Evolutionary conservation across 2,888 invertebrate genomes (phyloP).

Genomic region (Cordylochernes scorpioides): DNA sequence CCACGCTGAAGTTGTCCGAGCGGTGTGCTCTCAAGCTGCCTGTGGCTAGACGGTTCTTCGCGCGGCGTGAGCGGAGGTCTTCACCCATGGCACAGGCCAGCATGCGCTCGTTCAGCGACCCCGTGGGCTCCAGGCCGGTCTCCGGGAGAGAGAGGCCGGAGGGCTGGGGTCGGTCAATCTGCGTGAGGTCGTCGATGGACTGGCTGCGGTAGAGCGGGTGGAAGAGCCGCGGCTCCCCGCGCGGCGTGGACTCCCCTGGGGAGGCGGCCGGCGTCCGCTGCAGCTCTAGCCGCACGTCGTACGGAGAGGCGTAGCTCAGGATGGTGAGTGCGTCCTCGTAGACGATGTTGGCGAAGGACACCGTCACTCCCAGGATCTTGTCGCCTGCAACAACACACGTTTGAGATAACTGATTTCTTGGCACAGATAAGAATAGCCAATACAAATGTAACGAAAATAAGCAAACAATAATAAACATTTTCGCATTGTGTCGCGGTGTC

Average conservation of each 20-base stretch:
- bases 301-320: slow-evolving; percentile 66
- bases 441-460: too few relatives aligned
- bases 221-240: slow-evolving; percentile 17
- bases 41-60: too few relatives aligned
- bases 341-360: slow-evolving; percentile 62
- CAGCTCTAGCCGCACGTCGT: slow-evolving; percentile 52
- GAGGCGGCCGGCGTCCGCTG: slow-evolving; percentile 32
- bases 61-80: too few relatives aligned
- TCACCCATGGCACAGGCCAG: slow-evolving; percentile 8
- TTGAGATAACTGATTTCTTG: too few relatives aligned
- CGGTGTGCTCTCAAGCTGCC: too few relatives aligned
- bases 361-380: slow-evolving; percentile 55
- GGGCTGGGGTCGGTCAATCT: slow-evolving; percentile 24
- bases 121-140: slow-evolving; percentile 7
- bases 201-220: slow-evolving; percentile 51
- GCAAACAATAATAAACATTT: too few relatives aligned
- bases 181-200: slow-evolving; percentile 44
- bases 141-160: slow-evolving; percentile 1
- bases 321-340: slow-evolving; percentile 69
- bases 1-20: too few relatives aligned
- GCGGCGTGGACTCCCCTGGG: too few relatives aligned
- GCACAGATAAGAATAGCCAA: too few relatives aligned
- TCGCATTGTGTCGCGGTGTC: too few relatives aligned
- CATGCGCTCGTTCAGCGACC: slow-evolving; percentile 11
- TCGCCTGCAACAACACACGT: slow-evolving; percentile 38